Evolutionary conservation across 2,113 vertebrate species (phyloP).

Genomic region (Pseudorasbora parva): DNA sequence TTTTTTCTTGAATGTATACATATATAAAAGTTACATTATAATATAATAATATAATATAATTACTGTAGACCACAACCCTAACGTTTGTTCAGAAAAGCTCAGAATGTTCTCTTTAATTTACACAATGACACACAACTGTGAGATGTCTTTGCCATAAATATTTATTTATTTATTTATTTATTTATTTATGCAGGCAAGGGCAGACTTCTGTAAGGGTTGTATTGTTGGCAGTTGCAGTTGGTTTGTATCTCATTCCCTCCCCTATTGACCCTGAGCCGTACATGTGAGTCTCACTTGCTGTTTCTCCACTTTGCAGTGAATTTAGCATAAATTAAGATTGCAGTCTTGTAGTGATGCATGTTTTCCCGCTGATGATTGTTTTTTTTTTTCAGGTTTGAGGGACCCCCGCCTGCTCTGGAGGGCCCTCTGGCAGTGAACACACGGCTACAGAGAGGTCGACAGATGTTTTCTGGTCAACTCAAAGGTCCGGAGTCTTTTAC

Average conservation of each 20-base stretch:
- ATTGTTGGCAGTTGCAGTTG: conserved; percentile 56
- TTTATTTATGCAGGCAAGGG: conserved; percentile 56
- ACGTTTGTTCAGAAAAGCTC: not conserved
- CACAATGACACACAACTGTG: not conserved
- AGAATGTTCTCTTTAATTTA: not conserved
- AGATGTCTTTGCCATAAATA: not conserved
- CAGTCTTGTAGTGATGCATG: not conserved
- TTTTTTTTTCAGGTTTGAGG: conserved; percentile 67
- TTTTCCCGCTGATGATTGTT: conserved; percentile 10
- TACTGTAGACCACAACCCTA: not conserved
- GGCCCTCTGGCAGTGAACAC: conserved; percentile 72
- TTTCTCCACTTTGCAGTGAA: not conserved
- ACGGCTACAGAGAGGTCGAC: conserved; percentile 69
- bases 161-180: not conserved
- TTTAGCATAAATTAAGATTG: not conserved
- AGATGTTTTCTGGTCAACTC: conserved; percentile 70
- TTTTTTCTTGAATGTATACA: no score
- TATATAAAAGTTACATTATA: no score
- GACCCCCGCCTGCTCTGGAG: conserved; percentile 68
- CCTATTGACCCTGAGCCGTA: conserved; percentile 73
- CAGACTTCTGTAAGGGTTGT: conserved; percentile 50
- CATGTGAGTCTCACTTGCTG: conserved; percentile 46
- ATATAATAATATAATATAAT: not conserved
- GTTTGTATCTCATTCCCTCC: conserved; percentile 73
- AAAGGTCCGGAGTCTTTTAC: conserved; percentile 75